Base-by-base conservation (phyloP, 2,113 vertebrate species). In the Halichoeres trimaculatus region DNA sequence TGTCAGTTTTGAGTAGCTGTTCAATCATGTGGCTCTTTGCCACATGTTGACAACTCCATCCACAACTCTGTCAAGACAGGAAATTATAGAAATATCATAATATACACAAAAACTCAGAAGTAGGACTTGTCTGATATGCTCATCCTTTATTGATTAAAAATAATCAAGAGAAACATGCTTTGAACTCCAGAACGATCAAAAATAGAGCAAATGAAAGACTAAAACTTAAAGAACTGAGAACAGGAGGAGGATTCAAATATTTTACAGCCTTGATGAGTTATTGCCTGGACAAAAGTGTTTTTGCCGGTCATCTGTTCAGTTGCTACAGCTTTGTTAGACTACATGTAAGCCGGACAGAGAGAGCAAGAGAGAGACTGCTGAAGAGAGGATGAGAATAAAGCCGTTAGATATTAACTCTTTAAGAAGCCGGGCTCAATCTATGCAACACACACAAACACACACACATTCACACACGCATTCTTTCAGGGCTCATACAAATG, bases 131-230 rank as follows among this genome's bases (percentile, higher is more conserved):
- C 71, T 83, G 90, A 94, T 94, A 93, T 94, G 92, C 93, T 93
- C 89, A 90, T 92, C 95, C 91, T 97, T 97, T 98, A 96, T 97
- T 98, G 96, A 95, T 95, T 96, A 93, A 95, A 97, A 97, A 90
- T 85, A 91, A 96, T 93, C 90, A 94, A 93, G 72, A 94, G 89
- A 93, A 94, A 97, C 96, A 97, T 97, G 95, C 96, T 95, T 91
- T 93, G 93, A 96, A 96, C 93, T 95, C 94, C 93, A 95, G 95
- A 96, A 94, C 91, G 88, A 92, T 93, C 92, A 88, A 93, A 93
- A 90, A 69, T 24, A 72, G 54, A 81, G 65, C 69, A 86, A 87
- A 85, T 80, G 54, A 85, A 81, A 81, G 30, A 87, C 66, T 63
- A 62, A 19, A 58, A 45, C 24, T 35, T 47, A 78, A 87, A 48